Conservation (phyloP, 2,797 vertebrate species). For the Gymnoscopelus microlampas region DNA sequence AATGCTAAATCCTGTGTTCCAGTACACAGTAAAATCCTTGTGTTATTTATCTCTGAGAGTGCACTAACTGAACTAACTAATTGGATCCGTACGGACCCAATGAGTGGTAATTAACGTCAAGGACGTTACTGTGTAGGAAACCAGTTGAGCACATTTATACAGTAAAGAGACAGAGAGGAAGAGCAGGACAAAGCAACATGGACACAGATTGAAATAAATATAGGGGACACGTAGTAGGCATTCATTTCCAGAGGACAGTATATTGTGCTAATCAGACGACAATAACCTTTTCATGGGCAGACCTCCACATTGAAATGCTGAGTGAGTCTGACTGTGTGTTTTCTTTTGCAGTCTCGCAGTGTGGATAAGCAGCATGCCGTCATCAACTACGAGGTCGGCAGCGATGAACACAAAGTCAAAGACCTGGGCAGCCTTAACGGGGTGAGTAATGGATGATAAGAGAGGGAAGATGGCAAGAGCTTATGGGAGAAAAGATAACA, state of each 20-base stretch:
- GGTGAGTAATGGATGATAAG: conserved; percentile 81
- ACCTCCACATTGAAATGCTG: neutral
- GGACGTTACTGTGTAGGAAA: no score
- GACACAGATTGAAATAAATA: neutral
- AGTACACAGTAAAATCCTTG: no score
- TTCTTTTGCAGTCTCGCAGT: conserved; percentile 82
- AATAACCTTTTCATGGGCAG: neutral
- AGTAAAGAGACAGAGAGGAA: neutral
- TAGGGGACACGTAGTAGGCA: no score
- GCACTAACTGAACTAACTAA: no score
- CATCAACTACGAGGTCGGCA: conserved; percentile 92
- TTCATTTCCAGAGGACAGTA: no score
- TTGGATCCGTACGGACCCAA: no score
- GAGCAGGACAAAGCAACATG: conserved; percentile 1
- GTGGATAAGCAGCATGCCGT: conserved; percentile 99
- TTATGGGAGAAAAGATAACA: conserved; percentile 17
- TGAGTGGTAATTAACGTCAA: no score
- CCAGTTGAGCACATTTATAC: neutral
- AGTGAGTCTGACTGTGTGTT: conserved; percentile 36
- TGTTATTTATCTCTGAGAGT: no score
- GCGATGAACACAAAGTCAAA: conserved; percentile 95
- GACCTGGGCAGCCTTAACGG: conserved; percentile 98
- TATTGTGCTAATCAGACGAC: no score
- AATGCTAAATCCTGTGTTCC: no score
- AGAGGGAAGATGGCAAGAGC: neutral